Base-by-base conservation (phyloP, 2,797 vertebrate species). In the Thamnophis elegans region DNA sequence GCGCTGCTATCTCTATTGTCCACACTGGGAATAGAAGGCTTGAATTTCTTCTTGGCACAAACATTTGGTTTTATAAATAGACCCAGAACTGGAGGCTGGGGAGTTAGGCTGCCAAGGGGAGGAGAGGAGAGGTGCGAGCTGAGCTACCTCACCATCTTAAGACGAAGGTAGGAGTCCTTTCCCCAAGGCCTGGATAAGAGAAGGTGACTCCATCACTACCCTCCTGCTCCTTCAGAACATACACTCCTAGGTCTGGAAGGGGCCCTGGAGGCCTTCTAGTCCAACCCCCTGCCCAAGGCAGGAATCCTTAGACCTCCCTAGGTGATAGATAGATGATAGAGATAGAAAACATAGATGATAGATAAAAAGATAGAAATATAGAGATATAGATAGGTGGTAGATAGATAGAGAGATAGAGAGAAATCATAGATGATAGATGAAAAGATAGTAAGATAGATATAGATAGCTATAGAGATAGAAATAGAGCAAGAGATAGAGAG, bases 1-100 rank as follows among this genome's bases (percentile, higher is more conserved):
- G 68, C 56, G 4, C 55, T 12, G 22, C 18, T 55, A 53, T 85
- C 82, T 92, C 91, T 51, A 89, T 89, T n/a, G 88, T 92, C 73
- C 51, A 16, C 58, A 58, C 56, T 16, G 54, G 47, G 88, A 55
- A 92, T 65, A 85, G 18, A 32, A 89, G n/a, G 20, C 13, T 89
- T 73, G 78, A 85, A 92, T 89, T 89, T 92, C 28, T 51, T 78
- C 56, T 85, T 92, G 91, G 56, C 89, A 62, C 36, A 51, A 89
- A 59, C 26, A 62, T 62, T 60, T n/a, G 14, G 18, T 89, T n/a
- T 85, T 25, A 32, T 51, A 82, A 82, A 92, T 89, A 59, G 65
- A 87, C 78, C 51, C 82, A 53, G 47, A 60, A 53, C 42, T 54
- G 68, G 58, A 28, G 53, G 55, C 20, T 25, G 47, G 10, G 5